Evolutionary conservation across 2,113 vertebrate species (phyloP).

Genomic region (Osmerus eperlanus): DNA sequence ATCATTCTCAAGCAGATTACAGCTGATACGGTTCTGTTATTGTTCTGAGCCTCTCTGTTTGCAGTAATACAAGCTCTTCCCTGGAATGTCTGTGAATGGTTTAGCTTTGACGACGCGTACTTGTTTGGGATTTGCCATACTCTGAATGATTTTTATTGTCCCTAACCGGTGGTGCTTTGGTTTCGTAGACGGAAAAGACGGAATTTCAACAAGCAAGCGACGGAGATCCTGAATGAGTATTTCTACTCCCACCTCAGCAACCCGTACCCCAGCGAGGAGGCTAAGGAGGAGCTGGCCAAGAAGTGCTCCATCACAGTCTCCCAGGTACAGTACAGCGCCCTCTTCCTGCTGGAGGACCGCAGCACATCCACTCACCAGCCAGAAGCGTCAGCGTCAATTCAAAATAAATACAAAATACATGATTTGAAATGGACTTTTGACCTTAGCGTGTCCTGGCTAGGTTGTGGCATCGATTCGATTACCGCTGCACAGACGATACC

Average conservation of each 20-base stretch:
- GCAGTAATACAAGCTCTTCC: neutral
- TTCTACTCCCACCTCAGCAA: slow-evolving; percentile 99
- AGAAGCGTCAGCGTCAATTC: neutral
- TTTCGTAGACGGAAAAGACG: slow-evolving; percentile 89
- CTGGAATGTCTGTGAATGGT: too few relatives aligned
- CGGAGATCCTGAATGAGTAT: slow-evolving; percentile 99
- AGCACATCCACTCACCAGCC: neutral
- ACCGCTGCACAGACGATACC: slow-evolving; percentile 44
- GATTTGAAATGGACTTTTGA: too few relatives aligned
- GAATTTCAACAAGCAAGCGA: slow-evolving; percentile 99
- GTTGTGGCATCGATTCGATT: neutral
- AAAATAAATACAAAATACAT: too few relatives aligned
- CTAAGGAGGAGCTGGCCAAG: slow-evolving; percentile 99
- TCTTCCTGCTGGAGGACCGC: slow-evolving; percentile 28
- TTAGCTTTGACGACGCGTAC: too few relatives aligned
- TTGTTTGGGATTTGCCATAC: too few relatives aligned
- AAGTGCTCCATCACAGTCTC: slow-evolving; percentile 98
- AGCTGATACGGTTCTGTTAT: neutral
- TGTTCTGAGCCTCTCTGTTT: slow-evolving; percentile 4
- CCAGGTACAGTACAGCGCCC: slow-evolving; percentile 77
- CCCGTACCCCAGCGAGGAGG: slow-evolving; percentile 99
- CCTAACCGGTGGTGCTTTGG: slow-evolving; percentile 18
- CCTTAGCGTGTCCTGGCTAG: too few relatives aligned
- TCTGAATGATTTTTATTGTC: neutral
- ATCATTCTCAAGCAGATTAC: neutral